Evolutionary conservation across 2,113 vertebrate genomes (phyloP).

Genomic region (Gavia stellata): DNA sequence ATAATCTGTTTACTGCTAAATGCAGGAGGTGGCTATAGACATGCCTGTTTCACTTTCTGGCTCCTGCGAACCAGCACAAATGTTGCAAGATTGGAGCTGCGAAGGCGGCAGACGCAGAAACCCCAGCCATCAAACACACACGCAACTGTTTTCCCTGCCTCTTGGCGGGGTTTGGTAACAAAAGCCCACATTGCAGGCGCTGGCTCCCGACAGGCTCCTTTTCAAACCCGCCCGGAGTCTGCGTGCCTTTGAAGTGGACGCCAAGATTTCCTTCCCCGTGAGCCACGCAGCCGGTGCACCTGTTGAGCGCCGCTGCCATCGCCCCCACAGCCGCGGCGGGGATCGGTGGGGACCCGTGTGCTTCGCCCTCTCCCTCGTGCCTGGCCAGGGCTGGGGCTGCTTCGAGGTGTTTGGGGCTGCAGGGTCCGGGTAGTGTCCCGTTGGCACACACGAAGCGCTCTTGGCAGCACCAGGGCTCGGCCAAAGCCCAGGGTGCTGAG

Average conservation of each 20-base stretch:
- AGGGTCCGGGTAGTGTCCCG: accelerated
- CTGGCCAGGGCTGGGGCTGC: background rate
- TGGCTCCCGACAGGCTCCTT: conserved; percentile 14
- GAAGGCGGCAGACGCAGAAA: conserved; percentile 36
- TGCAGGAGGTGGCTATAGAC: conserved; percentile 15
- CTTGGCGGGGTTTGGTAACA: conserved; percentile 29
- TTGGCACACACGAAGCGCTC: accelerated
- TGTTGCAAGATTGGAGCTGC: background rate
- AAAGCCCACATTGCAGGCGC: conserved; percentile 22
- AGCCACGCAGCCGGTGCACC: background rate
- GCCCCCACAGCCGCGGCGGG: accelerated
- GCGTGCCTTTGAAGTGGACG: background rate
- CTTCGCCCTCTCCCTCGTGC: background rate
- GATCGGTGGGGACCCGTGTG: accelerated
- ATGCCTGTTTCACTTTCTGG: background rate
- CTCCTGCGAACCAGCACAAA: conserved; percentile 16
- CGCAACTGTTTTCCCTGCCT: conserved; percentile 39
- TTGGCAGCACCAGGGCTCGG: accelerated
- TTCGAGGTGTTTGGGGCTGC: background rate
- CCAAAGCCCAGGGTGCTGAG: accelerated
- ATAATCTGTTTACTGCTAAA: background rate
- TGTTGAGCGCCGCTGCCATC: background rate
- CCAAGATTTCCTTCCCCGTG: background rate
- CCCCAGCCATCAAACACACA: conserved; percentile 21
- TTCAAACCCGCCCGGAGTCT: background rate